These are phyloP conservation scores for Tauraco erythrolophus DNA, from an alignment of 2,113 vertebrate genomes.

Conservation along the genomic window DNA sequence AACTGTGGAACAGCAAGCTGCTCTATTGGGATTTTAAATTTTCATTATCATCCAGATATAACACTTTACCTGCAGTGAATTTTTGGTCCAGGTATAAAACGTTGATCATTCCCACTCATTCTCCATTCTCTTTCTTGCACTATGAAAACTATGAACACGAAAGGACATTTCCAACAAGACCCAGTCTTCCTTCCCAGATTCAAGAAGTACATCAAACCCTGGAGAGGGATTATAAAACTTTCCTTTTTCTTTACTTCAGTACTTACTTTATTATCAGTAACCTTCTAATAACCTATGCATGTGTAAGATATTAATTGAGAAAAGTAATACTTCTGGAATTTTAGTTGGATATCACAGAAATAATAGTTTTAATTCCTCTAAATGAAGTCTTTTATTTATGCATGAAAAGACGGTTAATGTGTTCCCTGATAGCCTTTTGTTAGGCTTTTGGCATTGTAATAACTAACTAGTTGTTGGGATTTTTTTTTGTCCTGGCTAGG, in stretches of 20 bases:
- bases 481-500: too few species aligned
- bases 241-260: neutral
- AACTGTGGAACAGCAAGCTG: neutral
- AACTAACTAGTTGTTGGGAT: neutral
- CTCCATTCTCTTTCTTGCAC: neutral
- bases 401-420: neutral
- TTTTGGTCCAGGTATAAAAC: neutral
- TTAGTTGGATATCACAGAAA: neutral
- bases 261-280: neutral
- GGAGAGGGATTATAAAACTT: neutral
- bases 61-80: neutral
- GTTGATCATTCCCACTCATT: neutral
- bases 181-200: neutral
- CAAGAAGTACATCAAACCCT: neutral
- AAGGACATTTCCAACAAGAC: neutral
- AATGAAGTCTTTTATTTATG: slow-evolving; percentile 8
- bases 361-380: neutral
- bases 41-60: neutral
- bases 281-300: neutral
- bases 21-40: neutral
- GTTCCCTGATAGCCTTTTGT: neutral
- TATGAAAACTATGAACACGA: neutral
- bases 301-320: neutral
- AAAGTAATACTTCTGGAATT: neutral
- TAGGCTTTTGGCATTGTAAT: neutral